Evolutionary conservation across 1,140 invertebrate genomes (phyloP), one percentile per base, ranked within the genome.

Genomic region (Drosophila lacertosa): DNA sequence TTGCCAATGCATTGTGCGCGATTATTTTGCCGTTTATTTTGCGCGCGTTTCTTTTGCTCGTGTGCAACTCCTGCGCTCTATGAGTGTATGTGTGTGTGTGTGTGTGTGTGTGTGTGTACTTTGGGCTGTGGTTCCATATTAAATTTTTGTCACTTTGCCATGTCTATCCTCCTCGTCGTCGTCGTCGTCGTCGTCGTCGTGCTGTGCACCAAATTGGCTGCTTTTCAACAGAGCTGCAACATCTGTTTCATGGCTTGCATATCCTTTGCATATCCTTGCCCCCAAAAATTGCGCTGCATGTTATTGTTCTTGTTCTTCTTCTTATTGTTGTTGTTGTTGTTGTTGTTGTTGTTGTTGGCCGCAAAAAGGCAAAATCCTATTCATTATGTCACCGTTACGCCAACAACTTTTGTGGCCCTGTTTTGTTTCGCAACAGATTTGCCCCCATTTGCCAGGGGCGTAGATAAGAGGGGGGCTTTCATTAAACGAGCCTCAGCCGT

Each of bases 181-280:
- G 22, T 11, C 9, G 10, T 47, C 72, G 54, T 65, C 53, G 32
- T n/a, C 26, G 26, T 29, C 26, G 26, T 29, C 26, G 26, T 29
- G 26, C 55, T 40, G 42, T 48, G 44, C 71, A 55, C 64, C 84
- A 90, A 90, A 90, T 90, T 90, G 89, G 89, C 89, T 90, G 83
- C 80, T 90, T 90, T 86, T 90, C 89, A 90, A 90, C 89, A 86
- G 81, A 89, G 74, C 67, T 90, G 89, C 83, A 90, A 90, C 89
- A 90, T 90, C 89, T 90, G 89, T 90, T 90, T 83, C 74, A 69
- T 68, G 66, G 74, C 66, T 63, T 72, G 64, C 72, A 71, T 76
- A 83, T 86, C 81, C 81, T 74, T 88, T 88, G 77, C 81, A 88
- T 86, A 82, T 82, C 77, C 77, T 77, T 77, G 75, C 80, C 81